These are phyloP conservation scores for Genyomyrus donnyi DNA, from an alignment of 2,113 vertebrate genomes.

Conservation along the genomic window DNA sequence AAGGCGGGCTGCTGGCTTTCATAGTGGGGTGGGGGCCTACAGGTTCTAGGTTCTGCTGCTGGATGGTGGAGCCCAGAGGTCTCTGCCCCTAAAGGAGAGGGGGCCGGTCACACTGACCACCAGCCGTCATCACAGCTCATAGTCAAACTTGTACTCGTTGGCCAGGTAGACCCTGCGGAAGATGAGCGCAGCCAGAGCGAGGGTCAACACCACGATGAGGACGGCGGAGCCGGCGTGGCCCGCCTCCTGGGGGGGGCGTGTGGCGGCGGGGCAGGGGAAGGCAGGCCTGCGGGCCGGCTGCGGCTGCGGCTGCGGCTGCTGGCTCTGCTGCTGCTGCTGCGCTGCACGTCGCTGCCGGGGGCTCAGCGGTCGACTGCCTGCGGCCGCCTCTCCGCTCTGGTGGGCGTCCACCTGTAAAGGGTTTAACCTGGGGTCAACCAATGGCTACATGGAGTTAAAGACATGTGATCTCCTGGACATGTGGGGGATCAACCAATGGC, in stretches of 20 bases:
- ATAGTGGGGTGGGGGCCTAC: not conserved
- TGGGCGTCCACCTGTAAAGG: conserved; percentile 52
- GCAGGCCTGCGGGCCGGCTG: conserved; percentile 53
- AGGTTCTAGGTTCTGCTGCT: not conserved
- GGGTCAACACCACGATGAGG: conserved; percentile 82
- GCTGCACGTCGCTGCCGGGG: conserved; percentile 80
- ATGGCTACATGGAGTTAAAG: not conserved
- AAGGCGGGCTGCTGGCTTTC: not conserved
- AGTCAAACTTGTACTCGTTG: conserved; percentile 87
- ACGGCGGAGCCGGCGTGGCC: conserved; percentile 70
- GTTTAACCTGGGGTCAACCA: not conserved
- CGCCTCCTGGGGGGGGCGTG: conserved; percentile 57
- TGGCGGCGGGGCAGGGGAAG: conserved; percentile 56
- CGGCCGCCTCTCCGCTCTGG: conserved; percentile 31
- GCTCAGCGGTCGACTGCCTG: conserved; percentile 61
- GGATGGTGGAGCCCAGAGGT: not conserved
- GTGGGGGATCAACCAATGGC: not conserved
- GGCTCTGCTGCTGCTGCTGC: conserved; percentile 43
- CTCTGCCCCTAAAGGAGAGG: not conserved
- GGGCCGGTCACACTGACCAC: not conserved
- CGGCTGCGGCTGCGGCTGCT: conserved; percentile 55
- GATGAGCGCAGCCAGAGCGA: conserved; percentile 85
- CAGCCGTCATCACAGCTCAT: conserved; percentile 69
- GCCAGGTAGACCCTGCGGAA: conserved; percentile 89
- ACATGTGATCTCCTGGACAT: not conserved